A percentile compares a stretch with the other conserved stretches of the same genome.
phyloP scores from a whole-genome alignment of 2,888 invertebrate genomes.

The Rhagophthalmus giganteus region DNA sequence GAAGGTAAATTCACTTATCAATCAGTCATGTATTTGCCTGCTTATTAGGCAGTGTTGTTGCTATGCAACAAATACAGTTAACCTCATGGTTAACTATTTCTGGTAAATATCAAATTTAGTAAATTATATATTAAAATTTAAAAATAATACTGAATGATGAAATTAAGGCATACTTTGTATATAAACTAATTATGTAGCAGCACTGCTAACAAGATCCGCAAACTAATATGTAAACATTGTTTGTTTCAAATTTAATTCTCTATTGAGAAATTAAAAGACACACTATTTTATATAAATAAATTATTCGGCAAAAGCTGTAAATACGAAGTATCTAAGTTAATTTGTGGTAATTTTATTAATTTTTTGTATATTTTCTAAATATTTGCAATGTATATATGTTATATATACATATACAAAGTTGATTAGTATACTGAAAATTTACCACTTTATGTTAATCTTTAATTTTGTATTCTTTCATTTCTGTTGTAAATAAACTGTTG shows the following conservation, averaged over 20 bases:
- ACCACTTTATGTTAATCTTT: neutral
- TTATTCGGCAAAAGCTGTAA: too few species aligned
- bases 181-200: too few species aligned
- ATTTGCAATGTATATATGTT: too few species aligned
- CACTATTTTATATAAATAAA: too few species aligned
- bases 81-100: neutral
- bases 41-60: conserved; percentile 29
- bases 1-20: conserved; percentile 55
- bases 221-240: neutral
- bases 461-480: conserved; percentile 12
- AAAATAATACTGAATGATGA: too few species aligned
- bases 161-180: too few species aligned
- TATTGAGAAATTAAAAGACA: too few species aligned
- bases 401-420: too few species aligned
- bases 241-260: neutral
- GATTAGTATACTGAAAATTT: too few species aligned
- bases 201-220: conserved; percentile 11
- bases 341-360: too few species aligned
- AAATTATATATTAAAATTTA: conserved; percentile 5
- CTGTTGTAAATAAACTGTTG: conserved; percentile 17
- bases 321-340: too few species aligned
- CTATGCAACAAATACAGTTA: conserved; percentile 16
- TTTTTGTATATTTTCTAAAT: too few species aligned
- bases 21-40: conserved; percentile 21
- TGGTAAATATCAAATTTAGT: conserved; percentile 14